Percentiles rank a stretch among this genome's conserved stretches.
Evolutionary conservation across 2,888 invertebrate genomes (phyloP).

Genomic region (Nysson spinosus): DNA sequence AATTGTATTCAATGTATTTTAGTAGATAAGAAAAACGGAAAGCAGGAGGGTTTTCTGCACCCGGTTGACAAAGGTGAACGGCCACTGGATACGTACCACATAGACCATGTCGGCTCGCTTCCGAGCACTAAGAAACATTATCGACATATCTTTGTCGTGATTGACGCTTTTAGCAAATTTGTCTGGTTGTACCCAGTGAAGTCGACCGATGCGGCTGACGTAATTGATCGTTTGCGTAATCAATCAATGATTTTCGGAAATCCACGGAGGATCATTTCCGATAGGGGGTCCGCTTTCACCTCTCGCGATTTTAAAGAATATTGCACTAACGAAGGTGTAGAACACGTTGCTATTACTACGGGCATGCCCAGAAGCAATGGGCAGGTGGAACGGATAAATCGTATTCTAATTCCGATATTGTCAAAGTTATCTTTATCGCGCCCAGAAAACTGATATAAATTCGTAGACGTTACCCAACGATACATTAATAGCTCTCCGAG

Average conservation of each 20-base stretch:
- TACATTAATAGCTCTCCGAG: constrained; percentile 7
- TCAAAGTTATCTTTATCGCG: constrained; percentile 2
- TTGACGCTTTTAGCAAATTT: constrained; percentile 9
- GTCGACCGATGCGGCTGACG: neutral
- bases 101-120: constrained; percentile 1
- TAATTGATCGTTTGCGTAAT: neutral
- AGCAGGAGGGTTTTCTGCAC: neutral
- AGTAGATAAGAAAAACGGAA: neutral
- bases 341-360: neutral
- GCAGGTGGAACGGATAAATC: constrained; percentile 1
- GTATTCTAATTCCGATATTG: constrained; percentile 1
- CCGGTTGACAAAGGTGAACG: neutral
- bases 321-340: neutral
- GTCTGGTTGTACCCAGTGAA: constrained; percentile 4
- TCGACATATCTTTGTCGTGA: neutral
- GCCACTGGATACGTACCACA: neutral
- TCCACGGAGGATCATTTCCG: constrained; percentile 8
- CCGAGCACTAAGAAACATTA: neutral
- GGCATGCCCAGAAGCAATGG: neutral
- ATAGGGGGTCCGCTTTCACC: neutral
- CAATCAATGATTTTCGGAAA: constrained; percentile 3
- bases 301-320: constrained; percentile 1
- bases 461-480: neutral
- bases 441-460: neutral
- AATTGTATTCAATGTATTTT: neutral